These are phyloP conservation scores for Nyctereutes procyonoides DNA, from an alignment of 2,113 vertebrate species.

Conservation along the genomic window DNA sequence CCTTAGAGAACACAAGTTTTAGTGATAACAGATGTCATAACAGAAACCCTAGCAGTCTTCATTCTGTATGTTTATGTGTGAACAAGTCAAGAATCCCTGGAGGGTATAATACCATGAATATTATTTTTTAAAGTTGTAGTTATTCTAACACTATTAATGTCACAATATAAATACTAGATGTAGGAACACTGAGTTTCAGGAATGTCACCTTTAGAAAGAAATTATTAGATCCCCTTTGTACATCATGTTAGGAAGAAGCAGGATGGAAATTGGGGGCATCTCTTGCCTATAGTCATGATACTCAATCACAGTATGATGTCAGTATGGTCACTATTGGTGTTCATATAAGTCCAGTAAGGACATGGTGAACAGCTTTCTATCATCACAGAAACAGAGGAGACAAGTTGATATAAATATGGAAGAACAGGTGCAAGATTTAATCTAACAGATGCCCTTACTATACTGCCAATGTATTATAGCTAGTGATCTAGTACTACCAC, in stretches of 20 bases:
- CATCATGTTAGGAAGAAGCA: not conserved
- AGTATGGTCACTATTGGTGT: not conserved
- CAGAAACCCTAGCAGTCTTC: not conserved
- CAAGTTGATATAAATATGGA: not conserved
- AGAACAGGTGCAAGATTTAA: not conserved
- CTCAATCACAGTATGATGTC: not conserved
- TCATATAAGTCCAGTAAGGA: not conserved
- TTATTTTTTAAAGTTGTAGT: not conserved
- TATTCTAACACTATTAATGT: not conserved
- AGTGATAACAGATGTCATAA: not conserved
- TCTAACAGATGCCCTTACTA: not conserved
- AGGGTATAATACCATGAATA: slow-evolving; percentile 8
- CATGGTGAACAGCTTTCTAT: not conserved
- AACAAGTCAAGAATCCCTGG: not conserved
- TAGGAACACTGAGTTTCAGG: not conserved
- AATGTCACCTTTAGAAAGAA: not conserved
- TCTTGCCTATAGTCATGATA: not conserved
- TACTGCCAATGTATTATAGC: not conserved
- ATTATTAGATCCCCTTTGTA: not conserved
- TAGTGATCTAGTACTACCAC: not conserved
- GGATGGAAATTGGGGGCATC: not conserved
- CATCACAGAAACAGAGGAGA: not conserved
- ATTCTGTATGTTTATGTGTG: not conserved
- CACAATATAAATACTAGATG: not conserved
- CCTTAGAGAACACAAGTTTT: not conserved